These are phyloP conservation scores for Podarcis cretensis DNA, from an alignment of 2,113 vertebrate species.

Conservation along the genomic window DNA sequence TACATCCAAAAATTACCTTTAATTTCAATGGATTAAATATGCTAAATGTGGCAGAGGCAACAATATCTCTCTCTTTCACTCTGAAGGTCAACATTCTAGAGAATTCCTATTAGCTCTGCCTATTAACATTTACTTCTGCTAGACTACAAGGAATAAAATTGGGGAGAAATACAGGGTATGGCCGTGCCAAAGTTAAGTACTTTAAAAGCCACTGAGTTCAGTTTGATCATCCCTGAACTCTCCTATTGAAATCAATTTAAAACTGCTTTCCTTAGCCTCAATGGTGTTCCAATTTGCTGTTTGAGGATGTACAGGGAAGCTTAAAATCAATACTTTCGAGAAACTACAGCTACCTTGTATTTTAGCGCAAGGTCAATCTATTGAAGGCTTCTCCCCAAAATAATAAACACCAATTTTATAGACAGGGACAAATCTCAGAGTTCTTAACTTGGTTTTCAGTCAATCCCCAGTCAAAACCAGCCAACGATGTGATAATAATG, in stretches of 20 bases:
- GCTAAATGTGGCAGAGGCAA: conserved; percentile 4
- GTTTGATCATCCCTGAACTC: not conserved
- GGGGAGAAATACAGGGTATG: not conserved
- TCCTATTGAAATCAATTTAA: not conserved
- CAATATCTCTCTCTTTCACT: not conserved
- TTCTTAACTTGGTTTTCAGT: not conserved
- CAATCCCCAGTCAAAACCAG: not conserved
- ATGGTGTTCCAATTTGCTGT: conserved; percentile 25
- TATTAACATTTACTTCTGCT: conserved; percentile 36
- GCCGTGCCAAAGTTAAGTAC: not conserved
- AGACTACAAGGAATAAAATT: conserved; percentile 13
- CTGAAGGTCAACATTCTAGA: conserved; percentile 1
- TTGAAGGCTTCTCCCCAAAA: not conserved
- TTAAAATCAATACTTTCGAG: conserved; percentile 51
- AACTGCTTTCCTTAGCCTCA: not conserved
- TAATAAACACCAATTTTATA: conserved; percentile 7
- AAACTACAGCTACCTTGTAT: conserved; percentile 12
- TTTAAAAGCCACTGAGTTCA: not conserved
- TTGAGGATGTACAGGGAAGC: conserved; percentile 36
- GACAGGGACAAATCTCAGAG: not conserved
- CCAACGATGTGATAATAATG: not conserved
- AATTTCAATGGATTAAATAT: conserved; percentile 24
- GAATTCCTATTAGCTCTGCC: conserved; percentile 38
- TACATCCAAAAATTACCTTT: not conserved
- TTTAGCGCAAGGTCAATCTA: conserved; percentile 40